Percentiles rank a stretch among this genome's conserved stretches.
Conservation (phyloP, 2,797 vertebrate species). For the Lepus townsendii region DNA sequence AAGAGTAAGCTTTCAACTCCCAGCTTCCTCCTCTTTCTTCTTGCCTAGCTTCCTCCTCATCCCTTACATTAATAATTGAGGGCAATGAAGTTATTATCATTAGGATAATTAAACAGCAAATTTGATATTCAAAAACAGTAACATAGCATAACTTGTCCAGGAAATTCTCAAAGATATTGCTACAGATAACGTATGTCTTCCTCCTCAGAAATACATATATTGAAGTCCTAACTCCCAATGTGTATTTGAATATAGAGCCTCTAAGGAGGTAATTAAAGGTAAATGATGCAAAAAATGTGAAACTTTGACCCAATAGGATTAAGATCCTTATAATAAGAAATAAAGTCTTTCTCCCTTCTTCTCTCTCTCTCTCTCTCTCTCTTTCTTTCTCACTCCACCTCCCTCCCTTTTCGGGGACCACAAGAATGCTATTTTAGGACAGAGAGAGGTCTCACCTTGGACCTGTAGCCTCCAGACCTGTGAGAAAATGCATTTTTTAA, state of each 20-base stretch:
- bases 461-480: background rate
- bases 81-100: background rate
- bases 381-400: background rate
- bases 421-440: background rate
- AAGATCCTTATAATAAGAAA: background rate
- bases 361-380: background rate
- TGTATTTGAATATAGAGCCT: background rate
- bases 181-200: background rate
- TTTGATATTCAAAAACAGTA: background rate
- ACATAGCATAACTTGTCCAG: background rate
- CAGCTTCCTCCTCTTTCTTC: background rate
- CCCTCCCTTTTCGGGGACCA: background rate
- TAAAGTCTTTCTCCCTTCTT: background rate
- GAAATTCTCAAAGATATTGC: background rate
- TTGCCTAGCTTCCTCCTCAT: background rate
- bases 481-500: slow-evolving; percentile 26
- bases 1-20: background rate
- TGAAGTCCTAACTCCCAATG: background rate
- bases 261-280: background rate
- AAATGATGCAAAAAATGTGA: background rate
- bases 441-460: background rate
- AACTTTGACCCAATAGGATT: background rate
- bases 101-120: slow-evolving; percentile 22
- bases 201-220: background rate
- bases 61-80: background rate